These are phyloP conservation scores for Acropora yongei DNA, from an alignment of 64 coral and sea anemone genomes.

Conservation along the genomic window DNA sequence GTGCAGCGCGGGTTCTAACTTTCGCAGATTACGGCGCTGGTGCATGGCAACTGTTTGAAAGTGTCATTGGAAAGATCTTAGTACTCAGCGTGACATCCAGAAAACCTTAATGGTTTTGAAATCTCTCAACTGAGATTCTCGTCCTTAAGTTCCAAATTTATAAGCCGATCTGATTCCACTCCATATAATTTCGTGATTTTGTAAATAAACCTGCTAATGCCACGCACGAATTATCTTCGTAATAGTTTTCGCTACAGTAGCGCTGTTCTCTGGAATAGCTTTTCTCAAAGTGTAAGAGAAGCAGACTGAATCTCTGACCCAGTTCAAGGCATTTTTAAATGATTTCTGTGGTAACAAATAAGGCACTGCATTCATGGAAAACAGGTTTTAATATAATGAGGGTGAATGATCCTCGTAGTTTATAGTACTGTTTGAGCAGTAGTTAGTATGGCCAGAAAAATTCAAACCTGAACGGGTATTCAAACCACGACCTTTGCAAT, in stretches of 20 bases:
- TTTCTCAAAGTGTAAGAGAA: conserved; percentile 3
- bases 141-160: conserved; percentile 23
- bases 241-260: conserved; percentile 52
- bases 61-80: conserved; percentile 37
- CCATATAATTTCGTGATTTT: not conserved
- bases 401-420: too few species aligned
- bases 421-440: too few species aligned
- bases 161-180: not conserved
- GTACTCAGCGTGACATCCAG: conserved; percentile 34
- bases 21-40: not conserved
- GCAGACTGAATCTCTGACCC: not conserved
- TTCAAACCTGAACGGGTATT: too few species aligned
- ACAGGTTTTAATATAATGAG: too few species aligned
- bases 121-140: conserved; percentile 17
- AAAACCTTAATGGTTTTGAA: conserved; percentile 42
- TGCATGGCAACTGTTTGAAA: not conserved
- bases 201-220: conserved; percentile 3
- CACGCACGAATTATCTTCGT: conserved; percentile 34
- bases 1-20: conserved; percentile 2
- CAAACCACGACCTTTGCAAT: too few species aligned
- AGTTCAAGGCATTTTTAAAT: not conserved
- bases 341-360: not conserved
- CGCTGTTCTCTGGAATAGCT: conserved; percentile 47
- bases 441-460: too few species aligned
- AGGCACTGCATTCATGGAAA: too few species aligned